Evolutionary conservation across 2,797 vertebrate genomes (phyloP), one percentile per base, ranked within the genome.

Genomic region (Chromis chromis): DNA sequence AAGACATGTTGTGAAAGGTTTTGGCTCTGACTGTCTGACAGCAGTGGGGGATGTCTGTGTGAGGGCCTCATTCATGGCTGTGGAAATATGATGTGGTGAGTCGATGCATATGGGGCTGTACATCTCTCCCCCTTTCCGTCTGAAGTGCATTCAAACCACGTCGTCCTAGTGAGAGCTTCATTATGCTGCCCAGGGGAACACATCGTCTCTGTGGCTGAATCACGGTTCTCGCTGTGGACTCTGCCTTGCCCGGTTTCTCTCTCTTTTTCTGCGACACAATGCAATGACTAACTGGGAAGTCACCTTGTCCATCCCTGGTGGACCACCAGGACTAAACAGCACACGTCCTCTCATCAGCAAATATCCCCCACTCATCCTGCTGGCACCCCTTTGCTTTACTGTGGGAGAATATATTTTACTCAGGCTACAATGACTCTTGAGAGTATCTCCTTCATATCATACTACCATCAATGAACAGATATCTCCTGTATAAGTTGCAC

Each of bases 11-110:
- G 79, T 89, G 88, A 89, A 89, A 87, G 75, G 68, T 82, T 89
- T 88, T 86, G 86, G 83, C 81, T 85, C 68, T 54, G 77, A 72
- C 69, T 71, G 65, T 82, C 79, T 76, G 70, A 85, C 68, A 84
- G 76, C 79, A 81, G 73, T 80, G 84, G 82, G 80, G 84, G 79
- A 83, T 78, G 81, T 82, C 78, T 86, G 84, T 88, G 82, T 86
- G 85, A 90, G 83, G 83, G 83, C 82, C 85, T 83, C 87, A 90
- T 90, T 93, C 93, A 92, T 91, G 83, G 86, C 85, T 68, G 76
- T 91, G 87, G 89, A 94, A 92, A 94, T 92, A 91, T 92, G 90
- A 93, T 92, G 92, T 91, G 91, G 91, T 92, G 89, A 90, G 85
- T 84, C 70, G 70, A 88, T 87, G 84, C 90, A 91, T 89, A 90